phyloP scores from a whole-genome alignment of 2,888 invertebrate species.

The Drosophila algonquin region DNA sequence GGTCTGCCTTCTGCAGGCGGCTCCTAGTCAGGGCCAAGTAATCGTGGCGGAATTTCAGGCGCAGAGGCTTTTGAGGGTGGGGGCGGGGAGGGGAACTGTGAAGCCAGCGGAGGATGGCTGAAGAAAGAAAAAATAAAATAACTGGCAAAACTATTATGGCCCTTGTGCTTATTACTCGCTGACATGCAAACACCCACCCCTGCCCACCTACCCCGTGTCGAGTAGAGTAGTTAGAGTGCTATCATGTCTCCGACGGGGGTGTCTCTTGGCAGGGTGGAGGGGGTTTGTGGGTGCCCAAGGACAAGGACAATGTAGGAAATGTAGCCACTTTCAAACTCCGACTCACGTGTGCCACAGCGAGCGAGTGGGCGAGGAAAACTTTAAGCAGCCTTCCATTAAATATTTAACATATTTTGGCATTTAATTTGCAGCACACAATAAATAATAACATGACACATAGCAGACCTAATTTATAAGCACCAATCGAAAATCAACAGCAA shows the following conservation, averaged over 20 bases:
- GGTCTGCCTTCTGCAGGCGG: constrained; percentile 25
- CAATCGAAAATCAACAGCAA: constrained; percentile 41
- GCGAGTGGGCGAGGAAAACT: constrained; percentile 15
- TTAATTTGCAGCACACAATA: constrained; percentile 73
- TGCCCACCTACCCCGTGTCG: neutral
- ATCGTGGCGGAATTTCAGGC: constrained; percentile 58
- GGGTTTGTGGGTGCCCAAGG: constrained; percentile 59
- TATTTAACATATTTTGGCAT: constrained; percentile 74
- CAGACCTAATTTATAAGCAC: constrained; percentile 68
- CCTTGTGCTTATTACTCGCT: constrained; percentile 79
- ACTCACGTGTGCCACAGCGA: constrained; percentile 28
- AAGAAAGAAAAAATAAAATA: constrained; percentile 47
- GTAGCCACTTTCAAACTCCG: constrained; percentile 44
- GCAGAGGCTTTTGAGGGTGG: constrained; percentile 39
- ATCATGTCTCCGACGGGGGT: constrained; percentile 27
- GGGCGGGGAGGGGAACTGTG: neutral
- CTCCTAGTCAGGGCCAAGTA: constrained; percentile 49
- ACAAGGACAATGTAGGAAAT: constrained; percentile 72
- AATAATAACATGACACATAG: constrained; percentile 76
- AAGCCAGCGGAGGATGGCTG: neutral
- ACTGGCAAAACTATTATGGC: constrained; percentile 77
- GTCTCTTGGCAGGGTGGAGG: too few species aligned
- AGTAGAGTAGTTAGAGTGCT: constrained; percentile 25
- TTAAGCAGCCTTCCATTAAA: constrained; percentile 64
- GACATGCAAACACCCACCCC: constrained; percentile 75